Base-by-base conservation (phyloP, 2,797 vertebrate species). In the Gorsachius magnificus region DNA sequence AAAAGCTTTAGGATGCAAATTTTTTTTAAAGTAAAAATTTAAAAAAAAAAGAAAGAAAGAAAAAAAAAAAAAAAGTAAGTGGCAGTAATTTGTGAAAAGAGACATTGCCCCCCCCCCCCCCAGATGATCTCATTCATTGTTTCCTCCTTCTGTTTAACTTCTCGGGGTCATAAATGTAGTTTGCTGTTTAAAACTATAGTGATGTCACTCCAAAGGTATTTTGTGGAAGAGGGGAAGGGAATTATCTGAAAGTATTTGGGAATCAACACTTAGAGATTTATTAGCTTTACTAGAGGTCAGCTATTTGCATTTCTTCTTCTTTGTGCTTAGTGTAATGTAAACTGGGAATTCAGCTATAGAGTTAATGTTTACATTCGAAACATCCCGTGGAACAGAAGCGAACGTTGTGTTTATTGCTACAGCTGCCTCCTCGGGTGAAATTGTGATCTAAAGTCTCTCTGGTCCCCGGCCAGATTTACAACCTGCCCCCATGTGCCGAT, bases 1-100 rank as follows among this genome's bases (percentile, higher is more conserved):
- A 95, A 97, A 89, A 96, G 96, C 97, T 97, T 98, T 98, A 97
- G 96, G 96, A 98, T 98, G 98, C 96, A 97, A 97, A 96, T 97
- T 95, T 93, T 95, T 94, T 95, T 96, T 46, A 45, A 90, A 96
- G 56, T 83, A 93, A 96, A 97, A 97, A 96, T 96, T 93, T 12
- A 38, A 38, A 38, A 38, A 38, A 38, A 38, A 38, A 38, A 50
- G n/a, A 60, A 58, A 53, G 16, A 17, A 53, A 53, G 65, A 28
- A 11, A n/a, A 41, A 4, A 60, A 58, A 53, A 28, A 17, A 53
- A 53, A 53, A 87, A 82, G 28, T 75, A 93, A 88, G 89, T 95
- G 95, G 86, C 0, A 4, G 90, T 96, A 96, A 96, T 95, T 95
- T 95, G 81, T 96, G 97, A 97, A 98, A 98, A 98, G 97, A 98